Evolutionary conservation across 30 jellyfish, hydroid and myxozoan genomes (phyloP).

Genomic region (Aurelia coerulea): DNA sequence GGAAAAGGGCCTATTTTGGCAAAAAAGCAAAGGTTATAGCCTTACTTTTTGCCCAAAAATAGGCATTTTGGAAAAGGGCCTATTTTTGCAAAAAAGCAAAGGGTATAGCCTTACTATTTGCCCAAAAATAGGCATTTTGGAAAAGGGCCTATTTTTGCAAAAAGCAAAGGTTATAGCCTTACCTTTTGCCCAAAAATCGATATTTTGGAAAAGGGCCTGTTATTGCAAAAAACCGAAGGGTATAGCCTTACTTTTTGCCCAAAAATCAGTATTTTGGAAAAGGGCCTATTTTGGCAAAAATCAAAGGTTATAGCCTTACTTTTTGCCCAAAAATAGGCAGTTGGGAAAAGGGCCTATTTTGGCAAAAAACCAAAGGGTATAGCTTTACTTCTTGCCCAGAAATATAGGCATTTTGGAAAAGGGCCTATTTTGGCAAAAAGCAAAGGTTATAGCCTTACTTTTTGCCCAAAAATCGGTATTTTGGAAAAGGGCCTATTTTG

Average conservation of each 20-base stretch:
- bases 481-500: background rate
- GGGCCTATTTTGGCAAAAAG: background rate
- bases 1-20: background rate
- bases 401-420: background rate
- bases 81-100: background rate
- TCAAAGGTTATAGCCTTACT: background rate
- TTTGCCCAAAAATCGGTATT: background rate
- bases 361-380: background rate
- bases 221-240: background rate
- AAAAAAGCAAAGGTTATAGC: background rate
- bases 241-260: background rate
- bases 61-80: background rate
- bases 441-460: conserved; percentile 1
- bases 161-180: conserved; percentile 8
- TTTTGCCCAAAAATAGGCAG: background rate
- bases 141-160: background rate
- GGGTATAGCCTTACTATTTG: conserved; percentile 3
- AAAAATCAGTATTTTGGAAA: background rate
- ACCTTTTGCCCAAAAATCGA: background rate
- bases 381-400: background rate
- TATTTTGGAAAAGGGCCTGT: background rate
- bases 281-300: background rate
- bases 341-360: background rate
- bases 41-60: background rate
- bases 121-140: background rate